phyloP scores from a whole-genome alignment of 2,888 invertebrate genomes.

The Chalcis sispes region DNA sequence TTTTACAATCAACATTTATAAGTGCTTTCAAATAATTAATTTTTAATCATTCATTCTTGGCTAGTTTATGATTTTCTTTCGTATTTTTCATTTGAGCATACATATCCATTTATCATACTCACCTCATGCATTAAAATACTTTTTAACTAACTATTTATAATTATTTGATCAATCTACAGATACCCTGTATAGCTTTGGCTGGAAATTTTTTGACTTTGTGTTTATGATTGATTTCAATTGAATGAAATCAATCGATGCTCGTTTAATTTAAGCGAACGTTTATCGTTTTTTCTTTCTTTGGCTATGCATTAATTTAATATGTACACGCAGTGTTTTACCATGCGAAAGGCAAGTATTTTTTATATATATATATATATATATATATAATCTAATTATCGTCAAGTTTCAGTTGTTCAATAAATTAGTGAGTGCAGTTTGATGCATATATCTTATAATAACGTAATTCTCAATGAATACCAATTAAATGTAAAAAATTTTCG shows the following conservation, averaged over 20 bases:
- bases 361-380: too few relatives aligned
- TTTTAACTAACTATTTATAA: neutral
- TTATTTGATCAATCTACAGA: constrained; percentile 18
- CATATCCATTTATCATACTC: neutral
- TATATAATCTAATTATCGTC: neutral
- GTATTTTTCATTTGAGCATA: neutral
- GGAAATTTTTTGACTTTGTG: neutral
- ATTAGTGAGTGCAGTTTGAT: too few relatives aligned
- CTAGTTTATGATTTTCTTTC: neutral
- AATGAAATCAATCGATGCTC: constrained; percentile 1
- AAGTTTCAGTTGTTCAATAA: neutral
- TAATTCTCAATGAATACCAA: neutral
- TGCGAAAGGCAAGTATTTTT: neutral
- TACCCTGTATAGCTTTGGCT: constrained; percentile 28
- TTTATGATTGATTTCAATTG: neutral
- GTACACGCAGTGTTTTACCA: neutral
- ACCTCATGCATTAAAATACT: neutral
- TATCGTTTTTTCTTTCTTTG: neutral
- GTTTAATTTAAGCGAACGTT: neutral
- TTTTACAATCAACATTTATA: neutral
- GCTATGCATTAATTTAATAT: constrained; percentile 1
- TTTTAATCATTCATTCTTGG: constrained; percentile 3
- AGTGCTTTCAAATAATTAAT: neutral
- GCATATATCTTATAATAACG: neutral
- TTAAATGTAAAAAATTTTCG: neutral